These are phyloP conservation scores for Mimas tiliae DNA, from an alignment of 2,888 invertebrate genomes.

Conservation along the genomic window DNA sequence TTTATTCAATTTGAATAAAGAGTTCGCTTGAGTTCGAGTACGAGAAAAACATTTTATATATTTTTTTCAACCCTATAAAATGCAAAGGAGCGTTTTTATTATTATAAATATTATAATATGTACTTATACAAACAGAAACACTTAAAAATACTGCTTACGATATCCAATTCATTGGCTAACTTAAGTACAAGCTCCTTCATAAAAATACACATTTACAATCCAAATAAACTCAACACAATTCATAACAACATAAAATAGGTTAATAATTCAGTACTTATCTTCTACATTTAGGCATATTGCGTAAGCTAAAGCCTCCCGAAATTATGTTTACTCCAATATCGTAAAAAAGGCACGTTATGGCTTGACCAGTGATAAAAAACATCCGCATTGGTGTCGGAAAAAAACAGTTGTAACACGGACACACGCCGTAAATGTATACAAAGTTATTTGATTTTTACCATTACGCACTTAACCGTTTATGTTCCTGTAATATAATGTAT, in stretches of 20 bases:
- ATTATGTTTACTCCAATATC: slow-evolving; percentile 38
- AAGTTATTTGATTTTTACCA: slow-evolving; percentile 21
- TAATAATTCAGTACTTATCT: slow-evolving; percentile 22
- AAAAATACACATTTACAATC: slow-evolving; percentile 6
- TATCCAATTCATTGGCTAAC: neutral
- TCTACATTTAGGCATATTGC: slow-evolving; percentile 15
- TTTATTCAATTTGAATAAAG: too few species aligned
- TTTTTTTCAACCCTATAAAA: neutral
- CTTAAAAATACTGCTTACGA: neutral
- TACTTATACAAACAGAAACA: neutral
- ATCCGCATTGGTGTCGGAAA: slow-evolving; percentile 24
- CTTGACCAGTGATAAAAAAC: slow-evolving; percentile 41
- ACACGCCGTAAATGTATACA: slow-evolving; percentile 3
- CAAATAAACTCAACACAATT: slow-evolving; percentile 13
- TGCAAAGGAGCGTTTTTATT: neutral
- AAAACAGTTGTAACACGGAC: slow-evolving; percentile 16
- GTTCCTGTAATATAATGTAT: neutral
- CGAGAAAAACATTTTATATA: too few species aligned
- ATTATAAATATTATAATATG: neutral
- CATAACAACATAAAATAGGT: neutral
- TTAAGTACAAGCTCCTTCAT: neutral
- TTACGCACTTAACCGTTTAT: slow-evolving; percentile 9
- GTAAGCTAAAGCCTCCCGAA: slow-evolving; percentile 24
- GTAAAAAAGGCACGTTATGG: slow-evolving; percentile 41
- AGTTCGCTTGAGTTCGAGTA: too few species aligned